These are phyloP conservation scores for Tetramorium parvispinum DNA, from an alignment of 1,140 invertebrate species.

Conservation along the genomic window DNA sequence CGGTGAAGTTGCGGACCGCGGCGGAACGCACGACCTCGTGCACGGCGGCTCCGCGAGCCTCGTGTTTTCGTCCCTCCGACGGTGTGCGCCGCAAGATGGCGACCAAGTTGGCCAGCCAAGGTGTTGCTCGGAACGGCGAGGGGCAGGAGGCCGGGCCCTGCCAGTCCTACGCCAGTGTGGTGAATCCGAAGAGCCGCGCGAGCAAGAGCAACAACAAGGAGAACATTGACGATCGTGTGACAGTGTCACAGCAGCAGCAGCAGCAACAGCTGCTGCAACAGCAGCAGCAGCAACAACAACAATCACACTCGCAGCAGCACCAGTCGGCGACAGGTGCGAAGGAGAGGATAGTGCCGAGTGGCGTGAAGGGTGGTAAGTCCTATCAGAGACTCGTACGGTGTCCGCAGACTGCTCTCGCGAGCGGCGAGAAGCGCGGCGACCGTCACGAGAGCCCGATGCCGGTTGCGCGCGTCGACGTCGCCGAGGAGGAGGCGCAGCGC, in stretches of 20 bases:
- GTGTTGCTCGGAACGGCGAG: conserved; percentile 74
- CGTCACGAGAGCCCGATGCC: neutral
- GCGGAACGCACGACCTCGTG: conserved; percentile 57
- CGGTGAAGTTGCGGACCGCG: conserved; percentile 1
- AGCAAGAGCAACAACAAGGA: conserved; percentile 85
- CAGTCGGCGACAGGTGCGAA: conserved; percentile 36
- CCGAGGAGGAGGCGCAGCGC: neutral
- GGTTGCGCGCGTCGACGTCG: neutral
- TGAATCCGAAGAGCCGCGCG: conserved; percentile 80
- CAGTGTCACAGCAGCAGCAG: neutral
- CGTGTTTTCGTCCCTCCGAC: conserved; percentile 75
- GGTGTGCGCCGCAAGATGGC: conserved; percentile 79
- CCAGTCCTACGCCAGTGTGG: conserved; percentile 85
- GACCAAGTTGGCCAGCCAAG: conserved; percentile 77
- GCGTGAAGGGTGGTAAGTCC: conserved; percentile 66
- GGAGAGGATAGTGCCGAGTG: conserved; percentile 42
- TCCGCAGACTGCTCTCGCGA: neutral
- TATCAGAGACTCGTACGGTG: conserved; percentile 67
- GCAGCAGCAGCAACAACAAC: neutral
- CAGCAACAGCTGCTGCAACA: conserved; percentile 16
- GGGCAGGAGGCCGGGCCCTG: conserved; percentile 76
- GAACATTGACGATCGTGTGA: conserved; percentile 79
- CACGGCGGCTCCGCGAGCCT: conserved; percentile 59
- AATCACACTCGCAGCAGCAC: neutral
- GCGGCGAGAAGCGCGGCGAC: conserved; percentile 20